Evolutionary conservation across 2,113 vertebrate species (phyloP).

Genomic region (Euleptes europaea): DNA sequence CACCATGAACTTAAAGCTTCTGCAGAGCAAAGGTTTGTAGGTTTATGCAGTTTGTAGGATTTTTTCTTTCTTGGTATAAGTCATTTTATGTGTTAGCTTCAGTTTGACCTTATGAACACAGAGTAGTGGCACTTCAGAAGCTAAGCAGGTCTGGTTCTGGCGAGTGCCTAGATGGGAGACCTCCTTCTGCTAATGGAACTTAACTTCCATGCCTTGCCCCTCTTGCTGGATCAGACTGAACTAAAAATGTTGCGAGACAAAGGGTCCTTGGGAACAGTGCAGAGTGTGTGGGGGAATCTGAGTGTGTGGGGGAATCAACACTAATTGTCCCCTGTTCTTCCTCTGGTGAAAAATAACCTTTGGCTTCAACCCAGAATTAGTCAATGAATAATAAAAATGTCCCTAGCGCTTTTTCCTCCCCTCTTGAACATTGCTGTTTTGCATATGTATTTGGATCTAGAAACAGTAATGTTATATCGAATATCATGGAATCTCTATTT

Average conservation of each 20-base stretch:
- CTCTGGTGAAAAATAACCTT: too few species aligned
- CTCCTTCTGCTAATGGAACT: too few species aligned
- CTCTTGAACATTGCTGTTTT: not conserved
- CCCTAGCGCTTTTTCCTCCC: not conserved
- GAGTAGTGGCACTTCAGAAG: not conserved
- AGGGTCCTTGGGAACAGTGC: too few species aligned
- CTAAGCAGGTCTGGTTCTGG: too few species aligned
- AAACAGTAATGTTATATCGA: not conserved
- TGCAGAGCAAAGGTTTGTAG: not conserved
- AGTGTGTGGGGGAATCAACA: too few species aligned
- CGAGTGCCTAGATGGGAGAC: too few species aligned
- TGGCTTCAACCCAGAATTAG: too few species aligned
- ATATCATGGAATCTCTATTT: not conserved
- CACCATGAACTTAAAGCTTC: not conserved
- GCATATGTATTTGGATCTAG: not conserved
- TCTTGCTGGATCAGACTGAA: too few species aligned
- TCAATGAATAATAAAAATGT: not conserved
- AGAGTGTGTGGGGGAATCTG: too few species aligned
- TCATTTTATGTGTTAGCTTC: not conserved
- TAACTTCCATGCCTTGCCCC: too few species aligned
- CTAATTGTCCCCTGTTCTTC: too few species aligned
- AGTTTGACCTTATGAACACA: not conserved
- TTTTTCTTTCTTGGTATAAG: not conserved
- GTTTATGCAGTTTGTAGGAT: not conserved
- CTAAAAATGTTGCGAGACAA: too few species aligned